These are phyloP conservation scores for Pseudanteris insignis DNA, from an alignment of 2,888 invertebrate genomes.

Conservation along the genomic window DNA sequence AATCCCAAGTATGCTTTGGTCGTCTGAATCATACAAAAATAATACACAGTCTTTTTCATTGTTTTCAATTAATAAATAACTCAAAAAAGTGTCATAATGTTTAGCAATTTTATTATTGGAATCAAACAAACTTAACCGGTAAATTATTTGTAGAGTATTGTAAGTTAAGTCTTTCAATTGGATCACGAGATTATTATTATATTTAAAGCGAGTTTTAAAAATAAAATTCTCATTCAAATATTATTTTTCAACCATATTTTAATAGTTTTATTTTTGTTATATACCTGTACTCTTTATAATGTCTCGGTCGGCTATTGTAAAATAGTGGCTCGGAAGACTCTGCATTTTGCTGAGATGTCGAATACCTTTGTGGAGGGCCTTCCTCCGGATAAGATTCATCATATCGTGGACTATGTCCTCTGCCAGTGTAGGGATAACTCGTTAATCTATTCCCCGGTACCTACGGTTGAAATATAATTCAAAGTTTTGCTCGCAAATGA, in stretches of 20 bases:
- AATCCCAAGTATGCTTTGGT: slow-evolving; percentile 70
- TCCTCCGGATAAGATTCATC: slow-evolving; percentile 61
- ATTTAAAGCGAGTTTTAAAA: no score
- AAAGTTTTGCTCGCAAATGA: not conserved
- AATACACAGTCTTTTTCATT: no score
- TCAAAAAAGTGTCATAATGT: no score
- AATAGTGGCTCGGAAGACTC: slow-evolving; percentile 78
- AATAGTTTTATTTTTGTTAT: not conserved
- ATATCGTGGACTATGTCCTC: slow-evolving; percentile 65
- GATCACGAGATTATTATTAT: no score
- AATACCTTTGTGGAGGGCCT: slow-evolving; percentile 56
- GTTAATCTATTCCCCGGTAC: slow-evolving; percentile 56
- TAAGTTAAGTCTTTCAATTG: no score
- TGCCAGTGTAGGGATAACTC: slow-evolving; percentile 61
- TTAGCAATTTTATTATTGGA: no score
- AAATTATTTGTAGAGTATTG: no score
- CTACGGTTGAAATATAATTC: slow-evolving; percentile 45
- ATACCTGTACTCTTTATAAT: slow-evolving; percentile 71
- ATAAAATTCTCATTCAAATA: no score
- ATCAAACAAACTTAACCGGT: no score
- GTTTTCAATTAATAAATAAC: no score
- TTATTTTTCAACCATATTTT: no score
- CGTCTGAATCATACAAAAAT: slow-evolving; percentile 66
- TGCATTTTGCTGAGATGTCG: slow-evolving; percentile 60
- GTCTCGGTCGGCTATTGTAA: slow-evolving; percentile 87